Evolutionary conservation across 2,113 vertebrate genomes (phyloP), one percentile per base, ranked within the genome.

Genomic region (Crypturellus undulatus): DNA sequence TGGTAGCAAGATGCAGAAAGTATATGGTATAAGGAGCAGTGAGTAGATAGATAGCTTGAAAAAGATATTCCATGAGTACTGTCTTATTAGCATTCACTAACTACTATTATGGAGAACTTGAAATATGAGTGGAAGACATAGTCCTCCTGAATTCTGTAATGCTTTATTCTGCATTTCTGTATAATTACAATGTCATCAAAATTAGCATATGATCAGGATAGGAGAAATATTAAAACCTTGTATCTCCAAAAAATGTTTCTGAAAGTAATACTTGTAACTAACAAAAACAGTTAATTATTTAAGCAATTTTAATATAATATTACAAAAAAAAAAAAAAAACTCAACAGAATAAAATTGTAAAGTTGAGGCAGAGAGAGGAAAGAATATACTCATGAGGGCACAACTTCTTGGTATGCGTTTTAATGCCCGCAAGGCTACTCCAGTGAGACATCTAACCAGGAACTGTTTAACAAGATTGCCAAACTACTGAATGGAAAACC

Each of bases 401-500:
- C 52, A 84, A 8, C 20, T 58, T 84, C 25, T 47, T 84, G 42
- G 26, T 42, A 10, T 28, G 13, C 4, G 12, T 56, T 87, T 68
- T 79, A 25, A 52, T 30, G 30, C 51, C 91, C 92, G 52, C n/a
- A 82, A 28, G 32, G 69, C 89, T 49, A 60, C 26, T 92, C 73
- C 10, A 34, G 4, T 56, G 28, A 78, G 32, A 17, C n/a, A 43
- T 28, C 9, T 84, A 14, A n/a, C 51, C 56, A 68, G 38, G 34
- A 54, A 47, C 73, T 76, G 30, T 73, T 96, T 89, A 82, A 63
- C 62, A 91, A 75, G n/a, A 81, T 83, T 91, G 45, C 42, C 87
- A 79, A 92, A 51, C 67, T 92, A 62, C n/a, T 86, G 38, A 92
- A 54, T 79, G 62, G 56, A 65, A 86, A 87, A 87, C 91, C 43